Conservation (phyloP, 2,888 invertebrate species). For the Epiblema foenella region DNA sequence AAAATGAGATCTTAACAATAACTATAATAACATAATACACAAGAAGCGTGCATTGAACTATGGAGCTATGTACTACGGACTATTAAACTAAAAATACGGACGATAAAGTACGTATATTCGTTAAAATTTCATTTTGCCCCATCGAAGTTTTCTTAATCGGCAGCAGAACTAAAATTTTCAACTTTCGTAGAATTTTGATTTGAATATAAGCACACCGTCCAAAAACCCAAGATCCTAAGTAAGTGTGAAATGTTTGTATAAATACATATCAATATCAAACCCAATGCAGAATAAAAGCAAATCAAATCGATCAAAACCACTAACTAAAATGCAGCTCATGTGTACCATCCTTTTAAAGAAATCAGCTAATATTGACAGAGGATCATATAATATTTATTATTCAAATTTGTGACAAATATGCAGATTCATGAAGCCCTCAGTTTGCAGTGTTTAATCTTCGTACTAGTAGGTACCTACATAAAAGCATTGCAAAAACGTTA, state of each 20-base stretch:
- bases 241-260: too few species aligned
- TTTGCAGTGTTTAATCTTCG: conserved; percentile 4
- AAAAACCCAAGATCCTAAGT: too few species aligned
- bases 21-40: too few species aligned
- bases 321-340: not conserved
- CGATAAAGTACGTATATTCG: too few species aligned
- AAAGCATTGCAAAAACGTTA: not conserved
- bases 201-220: too few species aligned
- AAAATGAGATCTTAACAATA: too few species aligned
- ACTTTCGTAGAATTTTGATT: not conserved
- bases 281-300: not conserved
- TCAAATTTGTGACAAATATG: conserved; percentile 64
- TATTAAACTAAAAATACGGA: too few species aligned
- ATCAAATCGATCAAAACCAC: conserved; percentile 6
- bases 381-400: conserved; percentile 67
- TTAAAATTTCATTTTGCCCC: too few species aligned
- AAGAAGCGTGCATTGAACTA: too few species aligned
- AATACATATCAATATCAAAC: too few species aligned
- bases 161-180: not conserved
- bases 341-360: conserved; percentile 18
- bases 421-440: conserved; percentile 23
- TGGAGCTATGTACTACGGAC: too few species aligned
- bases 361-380: conserved; percentile 62
- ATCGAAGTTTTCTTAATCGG: not conserved
- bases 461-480: not conserved